These are phyloP conservation scores for Globia sparganii DNA, from an alignment of 2,888 invertebrate species.

Conservation along the genomic window DNA sequence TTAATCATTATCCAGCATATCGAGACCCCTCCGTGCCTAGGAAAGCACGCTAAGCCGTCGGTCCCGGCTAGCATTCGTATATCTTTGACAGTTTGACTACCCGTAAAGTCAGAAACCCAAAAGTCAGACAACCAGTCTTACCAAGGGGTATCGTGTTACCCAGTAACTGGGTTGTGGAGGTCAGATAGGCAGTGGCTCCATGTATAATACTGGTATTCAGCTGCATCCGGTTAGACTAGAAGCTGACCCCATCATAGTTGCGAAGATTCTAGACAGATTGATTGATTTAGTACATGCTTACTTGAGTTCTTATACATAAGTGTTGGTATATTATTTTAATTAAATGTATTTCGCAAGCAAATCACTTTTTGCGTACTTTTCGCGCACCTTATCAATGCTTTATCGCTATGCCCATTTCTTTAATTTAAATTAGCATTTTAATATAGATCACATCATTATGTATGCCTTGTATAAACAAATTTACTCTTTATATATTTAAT, in stretches of 20 bases:
- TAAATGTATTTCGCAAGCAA: constrained; percentile 27
- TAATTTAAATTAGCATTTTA: constrained; percentile 17
- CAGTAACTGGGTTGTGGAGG: background rate
- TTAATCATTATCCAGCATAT: no score
- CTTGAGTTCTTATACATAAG: constrained; percentile 45
- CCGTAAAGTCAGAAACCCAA: background rate
- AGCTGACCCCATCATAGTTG: background rate
- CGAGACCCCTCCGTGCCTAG: background rate
- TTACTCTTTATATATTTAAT: background rate
- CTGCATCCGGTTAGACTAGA: background rate
- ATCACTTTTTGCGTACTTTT: constrained; percentile 28
- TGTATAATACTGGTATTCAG: background rate
- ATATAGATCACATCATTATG: background rate
- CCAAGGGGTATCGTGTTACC: background rate
- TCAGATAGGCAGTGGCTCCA: background rate
- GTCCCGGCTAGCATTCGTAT: background rate
- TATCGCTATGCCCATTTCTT: constrained; percentile 50
- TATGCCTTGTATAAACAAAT: constrained; percentile 9
- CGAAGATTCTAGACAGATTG: background rate
- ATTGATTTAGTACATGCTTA: background rate
- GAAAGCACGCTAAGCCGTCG: background rate
- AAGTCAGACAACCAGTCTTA: background rate
- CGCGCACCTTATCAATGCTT: constrained; percentile 49
- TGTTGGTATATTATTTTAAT: constrained; percentile 19
- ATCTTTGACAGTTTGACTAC: background rate